Evolutionary conservation across 2,797 vertebrate species (phyloP), one percentile per base, ranked within the genome.

Genomic region (Leuciscus waleckii): DNA sequence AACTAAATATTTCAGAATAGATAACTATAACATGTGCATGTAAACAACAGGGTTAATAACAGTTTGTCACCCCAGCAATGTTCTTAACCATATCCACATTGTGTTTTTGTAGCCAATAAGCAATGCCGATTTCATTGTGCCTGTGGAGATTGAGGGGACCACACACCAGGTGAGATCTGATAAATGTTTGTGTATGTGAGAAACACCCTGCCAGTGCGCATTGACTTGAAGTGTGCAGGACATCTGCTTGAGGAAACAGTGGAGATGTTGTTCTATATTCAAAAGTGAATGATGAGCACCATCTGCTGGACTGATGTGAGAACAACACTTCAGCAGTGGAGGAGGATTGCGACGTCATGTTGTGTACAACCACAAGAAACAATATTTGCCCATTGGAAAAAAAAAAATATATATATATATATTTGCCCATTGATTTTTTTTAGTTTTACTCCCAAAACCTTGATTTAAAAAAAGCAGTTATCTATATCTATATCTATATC

Each of bases 91-190:
- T 26, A 43, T 80, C 21, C 77, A 56, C 75, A 82, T 88, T 93
- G 83, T 91, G 77, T 87, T 89, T 89, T 91, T 90, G 75, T 92
- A 98, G 97, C 97, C 97, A 5, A 96, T 97, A 93, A 96, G 90
- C 91, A 97, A 97, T 75, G 96, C 97, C 65, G 97, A 97, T 94
- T 97, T 97, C 93, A 95, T 97, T 88, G 96, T 97, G 90, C 96
- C 97, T 88, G 96, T 97, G 87, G 97, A 98, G 93, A 98, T 97
- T 86, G 97, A 97, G 92, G 97, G 96, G 91, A 96, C 95, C 91
- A 97, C 96, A 88, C 97, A 97, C 92, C 97, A 97, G 97, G 97
- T 98, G 91, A 91, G 88, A 67, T 37, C 63, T 32, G 49, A 79
- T 70, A 21, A 43, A 68, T 63, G 87, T 79, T 89, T 89, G 78